These are phyloP conservation scores for Cinclus cinclus DNA, from an alignment of 2,113 vertebrate species.

Conservation along the genomic window DNA sequence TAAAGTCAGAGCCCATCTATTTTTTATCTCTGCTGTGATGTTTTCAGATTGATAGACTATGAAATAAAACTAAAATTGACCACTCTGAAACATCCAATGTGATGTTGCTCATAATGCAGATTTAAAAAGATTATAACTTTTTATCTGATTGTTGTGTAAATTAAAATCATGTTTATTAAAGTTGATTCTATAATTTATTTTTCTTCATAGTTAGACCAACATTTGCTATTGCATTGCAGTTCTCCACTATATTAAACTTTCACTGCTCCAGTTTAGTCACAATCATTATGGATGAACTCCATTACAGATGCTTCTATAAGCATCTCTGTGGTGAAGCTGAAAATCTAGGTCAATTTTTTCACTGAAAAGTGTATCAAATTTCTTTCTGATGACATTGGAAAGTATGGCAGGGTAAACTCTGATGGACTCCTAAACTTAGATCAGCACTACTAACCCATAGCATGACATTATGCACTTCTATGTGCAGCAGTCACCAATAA, in stretches of 20 bases:
- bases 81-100: neutral
- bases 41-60: neutral
- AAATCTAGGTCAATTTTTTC: slow-evolving; percentile 65
- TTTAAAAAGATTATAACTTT: neutral
- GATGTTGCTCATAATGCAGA: neutral
- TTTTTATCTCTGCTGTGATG: neutral
- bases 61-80: neutral
- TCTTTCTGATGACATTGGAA: slow-evolving; percentile 28
- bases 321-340: neutral
- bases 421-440: neutral
- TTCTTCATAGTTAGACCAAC: neutral
- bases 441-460: neutral
- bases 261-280: neutral
- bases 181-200: neutral
- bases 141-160: neutral
- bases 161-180: neutral
- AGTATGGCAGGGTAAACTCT: neutral
- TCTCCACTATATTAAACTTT: neutral
- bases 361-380: slow-evolving; percentile 31
- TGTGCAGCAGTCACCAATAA: neutral
- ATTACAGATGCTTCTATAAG: slow-evolving; percentile 6
- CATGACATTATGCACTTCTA: neutral
- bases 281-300: slow-evolving; percentile 11
- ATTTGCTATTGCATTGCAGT: neutral
- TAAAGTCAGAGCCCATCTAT: neutral